Base-by-base conservation (phyloP, 2,888 invertebrate species). In the Brachypterus glaber region DNA sequence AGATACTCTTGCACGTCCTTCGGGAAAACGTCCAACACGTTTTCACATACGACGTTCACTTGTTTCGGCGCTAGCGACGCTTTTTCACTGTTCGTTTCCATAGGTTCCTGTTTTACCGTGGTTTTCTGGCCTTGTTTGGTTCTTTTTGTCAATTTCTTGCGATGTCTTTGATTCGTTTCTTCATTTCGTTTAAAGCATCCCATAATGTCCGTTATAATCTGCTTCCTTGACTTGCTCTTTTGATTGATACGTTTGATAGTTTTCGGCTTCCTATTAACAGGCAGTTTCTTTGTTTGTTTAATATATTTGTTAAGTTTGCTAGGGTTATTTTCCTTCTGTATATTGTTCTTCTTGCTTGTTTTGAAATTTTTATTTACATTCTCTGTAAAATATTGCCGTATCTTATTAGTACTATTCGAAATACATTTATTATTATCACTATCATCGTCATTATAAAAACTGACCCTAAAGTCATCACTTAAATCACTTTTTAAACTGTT, bases 21-120 rank as follows among this genome's bases (percentile, higher is more conserved):
- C 13, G 50, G 47, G 43, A 57, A 53, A 15, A 46, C 38, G 13
- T 49, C 34, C 17, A 60, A 43, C n/a, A 60, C 53, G 40, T 59
- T 48, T 7, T 45, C 44, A 15, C 54, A 27, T 17, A 52, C 48
- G 3, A 60, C 51, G 13, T 42, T 41, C 13, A 54, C 47, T 15
- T 48, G 45, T 9, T 44, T 36, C 12, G 58, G 58, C 4, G 55
- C 55, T 33, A 54, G 39, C 30, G 33, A 39, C 3, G 41, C 43
- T 17, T 45, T 45, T 32, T 46, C 35, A 26, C 13, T 35, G 13
- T 18, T 40, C 36, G 25, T 14, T 36, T 21, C 12, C 8, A 9
- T 14, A 8, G 26, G 8, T 32, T 32, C 7, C 21, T 8, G 9
- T 21, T 21, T 21, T 21, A 8, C 34, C 12, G 25, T 30, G 7